Evolutionary conservation across 2,888 invertebrate genomes (phyloP).

Genomic region (Boloria selene): DNA sequence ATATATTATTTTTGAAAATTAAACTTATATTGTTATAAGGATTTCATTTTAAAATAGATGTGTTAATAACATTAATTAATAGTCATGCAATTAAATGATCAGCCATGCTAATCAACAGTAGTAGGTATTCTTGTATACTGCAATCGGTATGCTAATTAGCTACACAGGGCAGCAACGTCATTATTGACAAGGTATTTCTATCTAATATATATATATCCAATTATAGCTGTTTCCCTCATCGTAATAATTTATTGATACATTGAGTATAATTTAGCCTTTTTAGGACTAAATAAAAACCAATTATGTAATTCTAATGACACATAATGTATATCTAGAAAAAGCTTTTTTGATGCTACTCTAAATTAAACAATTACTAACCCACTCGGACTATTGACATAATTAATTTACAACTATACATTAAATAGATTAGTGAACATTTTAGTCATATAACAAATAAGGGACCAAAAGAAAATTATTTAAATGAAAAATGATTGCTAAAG

Average conservation of each 20-base stretch:
- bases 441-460: slow-evolving; percentile 1
- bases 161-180: too few species aligned
- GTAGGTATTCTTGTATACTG: too few species aligned
- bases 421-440: slow-evolving; percentile 5
- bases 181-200: neutral
- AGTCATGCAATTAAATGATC: too few species aligned
- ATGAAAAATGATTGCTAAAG: slow-evolving; percentile 30
- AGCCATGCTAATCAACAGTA: too few species aligned
- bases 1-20: too few species aligned
- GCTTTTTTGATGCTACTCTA: neutral
- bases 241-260: neutral
- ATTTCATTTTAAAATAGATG: too few species aligned
- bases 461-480: slow-evolving; percentile 10
- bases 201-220: too few species aligned
- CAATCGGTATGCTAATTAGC: too few species aligned
- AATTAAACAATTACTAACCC: neutral
- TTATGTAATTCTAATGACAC: slow-evolving; percentile 1
- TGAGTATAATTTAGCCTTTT: neutral
- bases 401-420: neutral
- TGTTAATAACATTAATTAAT: too few species aligned
- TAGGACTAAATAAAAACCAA: neutral
- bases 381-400: neutral
- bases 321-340: neutral
- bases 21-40: too few species aligned
- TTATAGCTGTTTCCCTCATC: neutral